Percentiles rank a stretch among this genome's conserved stretches.
phyloP scores from a whole-genome alignment of 2,888 invertebrate species.

The Pristionchus mayeri region DNA sequence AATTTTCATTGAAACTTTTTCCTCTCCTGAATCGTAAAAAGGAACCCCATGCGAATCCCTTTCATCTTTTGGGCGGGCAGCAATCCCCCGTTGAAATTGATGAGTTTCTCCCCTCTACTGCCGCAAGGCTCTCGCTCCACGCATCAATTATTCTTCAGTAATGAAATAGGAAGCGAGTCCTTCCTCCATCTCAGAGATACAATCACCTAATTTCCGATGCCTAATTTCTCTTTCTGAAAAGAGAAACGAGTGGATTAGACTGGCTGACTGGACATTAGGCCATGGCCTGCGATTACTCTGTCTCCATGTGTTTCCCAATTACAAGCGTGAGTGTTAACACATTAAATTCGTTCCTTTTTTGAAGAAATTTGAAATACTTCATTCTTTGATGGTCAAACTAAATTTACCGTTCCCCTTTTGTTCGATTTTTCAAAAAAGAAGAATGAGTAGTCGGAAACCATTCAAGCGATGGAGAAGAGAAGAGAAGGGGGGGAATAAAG shows the following conservation, averaged over 20 bases:
- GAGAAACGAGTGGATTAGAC: conserved; percentile 4
- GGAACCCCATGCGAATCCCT: neutral
- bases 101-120: conserved; percentile 5
- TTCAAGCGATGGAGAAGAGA: conserved; percentile 13
- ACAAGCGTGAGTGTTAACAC: too few species aligned
- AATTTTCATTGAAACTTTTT: neutral
- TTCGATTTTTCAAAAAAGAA: neutral
- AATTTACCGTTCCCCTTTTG: neutral
- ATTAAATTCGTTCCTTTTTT: too few species aligned
- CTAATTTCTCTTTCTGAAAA: neutral
- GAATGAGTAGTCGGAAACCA: neutral
- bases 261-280: neutral
- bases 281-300: neutral
- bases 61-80: conserved; percentile 12
- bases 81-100: conserved; percentile 39
- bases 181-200: conserved; percentile 12
- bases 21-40: neutral
- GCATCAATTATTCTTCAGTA: conserved; percentile 41
- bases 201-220: conserved; percentile 40
- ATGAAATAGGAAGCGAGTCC: conserved; percentile 31
- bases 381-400: too few species aligned
- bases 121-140: neutral
- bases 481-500: neutral
- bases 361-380: too few species aligned
- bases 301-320: too few species aligned